Conservation (phyloP, 2,888 invertebrate species). For the Lutraria lutraria region DNA sequence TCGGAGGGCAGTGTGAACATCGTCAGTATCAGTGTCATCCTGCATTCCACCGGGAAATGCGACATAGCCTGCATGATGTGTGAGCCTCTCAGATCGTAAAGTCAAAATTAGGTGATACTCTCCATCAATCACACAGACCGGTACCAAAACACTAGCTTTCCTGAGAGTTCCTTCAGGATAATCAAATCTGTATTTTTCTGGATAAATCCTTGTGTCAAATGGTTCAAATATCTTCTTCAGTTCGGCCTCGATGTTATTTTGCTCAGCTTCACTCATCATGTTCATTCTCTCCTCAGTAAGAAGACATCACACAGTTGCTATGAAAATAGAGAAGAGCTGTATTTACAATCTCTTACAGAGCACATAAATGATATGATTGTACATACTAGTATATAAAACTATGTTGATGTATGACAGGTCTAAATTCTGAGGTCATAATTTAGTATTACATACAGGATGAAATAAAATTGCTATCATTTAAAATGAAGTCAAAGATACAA, state of each 20-base stretch:
- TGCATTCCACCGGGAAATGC: constrained; percentile 85
- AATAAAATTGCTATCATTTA: background rate
- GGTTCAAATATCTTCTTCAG: constrained; percentile 47
- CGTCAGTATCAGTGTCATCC: constrained; percentile 80
- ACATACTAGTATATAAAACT: background rate
- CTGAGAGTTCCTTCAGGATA: constrained; percentile 52
- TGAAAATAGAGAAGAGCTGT: background rate
- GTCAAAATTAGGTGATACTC: constrained; percentile 78
- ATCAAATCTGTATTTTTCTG: constrained; percentile 44
- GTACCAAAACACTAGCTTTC: constrained; percentile 80
- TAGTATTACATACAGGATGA: background rate
- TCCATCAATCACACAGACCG: constrained; percentile 73
- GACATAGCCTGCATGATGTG: constrained; percentile 79
- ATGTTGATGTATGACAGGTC: background rate
- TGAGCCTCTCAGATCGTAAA: constrained; percentile 75
- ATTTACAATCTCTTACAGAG: background rate
- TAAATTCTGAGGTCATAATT: background rate
- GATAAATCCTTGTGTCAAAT: constrained; percentile 53
- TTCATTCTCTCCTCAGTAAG: background rate
- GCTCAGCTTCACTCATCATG: background rate
- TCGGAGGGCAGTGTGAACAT: constrained; percentile 81
- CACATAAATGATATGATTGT: too few species aligned
- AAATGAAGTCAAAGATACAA: background rate
- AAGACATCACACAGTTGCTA: background rate
- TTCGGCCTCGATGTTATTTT: background rate